Conservation (phyloP, 2,888 invertebrate species). For the Megastigmus dorsalis region DNA sequence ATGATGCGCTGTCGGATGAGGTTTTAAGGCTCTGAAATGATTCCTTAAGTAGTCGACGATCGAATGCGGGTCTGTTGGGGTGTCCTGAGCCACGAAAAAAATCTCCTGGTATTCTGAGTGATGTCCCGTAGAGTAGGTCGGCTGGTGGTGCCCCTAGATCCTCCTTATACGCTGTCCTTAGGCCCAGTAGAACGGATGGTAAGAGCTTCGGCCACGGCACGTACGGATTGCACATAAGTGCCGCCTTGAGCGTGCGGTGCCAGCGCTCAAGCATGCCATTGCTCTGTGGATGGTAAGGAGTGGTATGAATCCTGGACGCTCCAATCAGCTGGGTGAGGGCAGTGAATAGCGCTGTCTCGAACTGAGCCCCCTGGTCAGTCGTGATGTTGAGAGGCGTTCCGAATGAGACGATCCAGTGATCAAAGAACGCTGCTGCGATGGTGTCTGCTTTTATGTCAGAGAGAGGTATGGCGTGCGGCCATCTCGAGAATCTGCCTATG, state of each 20-base stretch:
- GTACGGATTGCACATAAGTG: background rate
- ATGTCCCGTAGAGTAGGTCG: background rate
- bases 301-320: background rate
- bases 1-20: background rate
- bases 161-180: background rate
- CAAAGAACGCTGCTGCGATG: too few species aligned
- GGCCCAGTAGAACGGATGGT: background rate
- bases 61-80: background rate
- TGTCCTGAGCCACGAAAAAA: background rate
- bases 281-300: background rate
- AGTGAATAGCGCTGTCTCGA: background rate
- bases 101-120: background rate
- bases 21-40: background rate
- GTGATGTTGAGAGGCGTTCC: background rate
- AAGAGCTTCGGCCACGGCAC: background rate
- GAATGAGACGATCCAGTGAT: background rate
- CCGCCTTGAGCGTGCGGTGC: background rate
- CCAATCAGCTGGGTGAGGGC: background rate
- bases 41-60: background rate
- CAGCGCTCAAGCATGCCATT: background rate
- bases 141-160: background rate
- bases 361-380: background rate
- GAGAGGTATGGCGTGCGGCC: background rate
- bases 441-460: background rate
- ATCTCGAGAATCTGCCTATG: background rate